Evolutionary conservation across 2,888 invertebrate genomes (phyloP).

Genomic region (Stratiomys singularior): DNA sequence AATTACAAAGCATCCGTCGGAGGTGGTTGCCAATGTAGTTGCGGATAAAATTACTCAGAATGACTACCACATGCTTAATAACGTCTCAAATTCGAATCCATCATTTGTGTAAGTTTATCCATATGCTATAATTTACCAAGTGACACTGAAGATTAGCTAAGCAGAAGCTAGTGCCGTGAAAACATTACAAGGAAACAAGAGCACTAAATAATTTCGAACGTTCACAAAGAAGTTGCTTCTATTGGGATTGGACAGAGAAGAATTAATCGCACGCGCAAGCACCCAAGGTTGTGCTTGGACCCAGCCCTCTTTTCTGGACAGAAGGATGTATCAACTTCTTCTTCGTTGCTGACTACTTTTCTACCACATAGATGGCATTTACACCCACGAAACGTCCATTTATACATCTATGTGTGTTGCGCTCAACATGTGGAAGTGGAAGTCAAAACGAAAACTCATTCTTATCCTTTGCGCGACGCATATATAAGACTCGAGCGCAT

Average conservation of each 20-base stretch:
- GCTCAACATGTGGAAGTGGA: background rate
- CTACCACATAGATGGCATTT: no score
- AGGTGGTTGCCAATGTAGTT: background rate
- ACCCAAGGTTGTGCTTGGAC: background rate
- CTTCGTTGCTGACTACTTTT: no score
- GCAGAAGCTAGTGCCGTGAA: no score
- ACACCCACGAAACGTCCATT: no score
- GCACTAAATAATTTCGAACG: no score
- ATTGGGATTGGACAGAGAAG: background rate
- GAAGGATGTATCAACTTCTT: no score
- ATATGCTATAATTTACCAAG: constrained; percentile 28
- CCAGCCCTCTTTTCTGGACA: no score
- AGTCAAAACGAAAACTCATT: background rate
- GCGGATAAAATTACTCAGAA: background rate
- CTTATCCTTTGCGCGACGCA: constrained; percentile 20
- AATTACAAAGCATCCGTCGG: background rate
- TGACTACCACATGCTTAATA: background rate
- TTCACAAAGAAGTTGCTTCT: no score
- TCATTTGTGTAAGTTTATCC: background rate
- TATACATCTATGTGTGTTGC: no score
- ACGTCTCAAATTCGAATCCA: background rate
- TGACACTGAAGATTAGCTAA: constrained; percentile 1
- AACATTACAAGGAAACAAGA: no score
- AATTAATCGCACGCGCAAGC: constrained; percentile 30
- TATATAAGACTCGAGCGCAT: constrained; percentile 38